These are phyloP conservation scores for Lates japonicus DNA, from an alignment of 2,797 vertebrate species.

Conservation along the genomic window DNA sequence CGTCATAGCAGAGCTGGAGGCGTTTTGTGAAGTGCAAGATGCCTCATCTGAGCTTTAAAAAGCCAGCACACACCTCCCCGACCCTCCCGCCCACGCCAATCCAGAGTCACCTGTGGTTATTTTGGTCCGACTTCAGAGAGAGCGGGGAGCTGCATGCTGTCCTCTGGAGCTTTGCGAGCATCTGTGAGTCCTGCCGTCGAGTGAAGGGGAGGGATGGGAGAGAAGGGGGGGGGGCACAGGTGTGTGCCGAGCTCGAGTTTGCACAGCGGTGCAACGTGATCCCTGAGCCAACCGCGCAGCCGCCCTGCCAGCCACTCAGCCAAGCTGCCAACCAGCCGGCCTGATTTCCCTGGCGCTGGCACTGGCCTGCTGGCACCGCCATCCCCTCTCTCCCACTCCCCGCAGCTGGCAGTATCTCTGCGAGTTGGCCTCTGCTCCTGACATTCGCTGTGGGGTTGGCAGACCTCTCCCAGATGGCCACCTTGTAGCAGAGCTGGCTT, in stretches of 20 bases:
- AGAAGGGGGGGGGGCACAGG: constrained; percentile 54
- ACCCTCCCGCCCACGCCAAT: neutral
- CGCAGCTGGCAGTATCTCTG: constrained; percentile 69
- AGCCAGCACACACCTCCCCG: constrained; percentile 8
- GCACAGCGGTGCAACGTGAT: constrained; percentile 72
- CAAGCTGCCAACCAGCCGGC: constrained; percentile 54
- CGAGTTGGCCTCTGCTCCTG: constrained; percentile 60
- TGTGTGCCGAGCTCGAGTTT: constrained; percentile 68
- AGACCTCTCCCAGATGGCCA: constrained; percentile 73
- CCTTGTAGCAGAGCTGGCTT: constrained; percentile 64
- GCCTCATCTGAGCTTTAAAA: constrained; percentile 59
- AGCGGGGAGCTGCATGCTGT: constrained; percentile 38
- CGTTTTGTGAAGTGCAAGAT: constrained; percentile 55
- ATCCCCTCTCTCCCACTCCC: constrained; percentile 41
- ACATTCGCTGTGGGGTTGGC: constrained; percentile 63
- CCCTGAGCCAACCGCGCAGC: constrained; percentile 57
- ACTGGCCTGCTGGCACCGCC: constrained; percentile 54
- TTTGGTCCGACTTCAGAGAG: constrained; percentile 76
- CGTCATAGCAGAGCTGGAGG: constrained; percentile 55
- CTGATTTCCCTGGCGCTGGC: constrained; percentile 70
- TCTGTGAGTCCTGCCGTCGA: constrained; percentile 66
- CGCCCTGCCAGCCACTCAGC: constrained; percentile 64
- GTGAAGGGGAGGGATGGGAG: constrained; percentile 12
- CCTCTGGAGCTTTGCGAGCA: constrained; percentile 75
- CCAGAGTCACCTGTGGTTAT: constrained; percentile 75